These are phyloP conservation scores for Larimichthys crocea DNA, from an alignment of 2,113 vertebrate genomes.

Conservation along the genomic window DNA sequence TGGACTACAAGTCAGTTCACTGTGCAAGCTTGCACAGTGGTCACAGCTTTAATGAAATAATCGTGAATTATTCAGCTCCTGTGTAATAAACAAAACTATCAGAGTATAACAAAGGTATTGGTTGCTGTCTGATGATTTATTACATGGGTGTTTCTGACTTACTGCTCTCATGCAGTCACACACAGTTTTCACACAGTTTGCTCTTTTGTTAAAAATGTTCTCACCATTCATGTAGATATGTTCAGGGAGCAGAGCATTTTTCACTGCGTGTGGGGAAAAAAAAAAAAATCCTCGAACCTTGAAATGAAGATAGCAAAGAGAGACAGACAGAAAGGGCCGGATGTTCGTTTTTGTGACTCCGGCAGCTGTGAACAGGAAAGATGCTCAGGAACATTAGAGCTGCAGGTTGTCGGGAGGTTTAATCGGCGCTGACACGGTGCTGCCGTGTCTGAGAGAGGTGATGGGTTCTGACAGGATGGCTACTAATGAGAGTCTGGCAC, in stretches of 20 bases:
- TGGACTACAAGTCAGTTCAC: background rate
- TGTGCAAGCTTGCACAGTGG: too few species aligned
- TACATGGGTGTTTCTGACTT: background rate
- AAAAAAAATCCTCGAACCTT: background rate
- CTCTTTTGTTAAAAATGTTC: background rate
- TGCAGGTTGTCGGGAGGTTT: slow-evolving; percentile 63
- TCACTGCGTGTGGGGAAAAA: background rate
- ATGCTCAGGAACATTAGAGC: slow-evolving; percentile 62
- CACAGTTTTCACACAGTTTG: too few species aligned
- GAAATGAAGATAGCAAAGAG: slow-evolving; percentile 26
- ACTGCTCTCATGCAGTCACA: background rate
- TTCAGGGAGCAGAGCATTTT: background rate
- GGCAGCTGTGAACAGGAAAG: slow-evolving; percentile 51
- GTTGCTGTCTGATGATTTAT: background rate
- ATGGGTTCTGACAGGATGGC: slow-evolving; percentile 74
- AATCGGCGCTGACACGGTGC: slow-evolving; percentile 68
- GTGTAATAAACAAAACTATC: background rate
- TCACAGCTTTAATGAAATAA: background rate
- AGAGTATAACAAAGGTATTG: background rate
- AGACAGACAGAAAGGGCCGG: slow-evolving; percentile 3
- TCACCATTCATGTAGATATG: background rate
- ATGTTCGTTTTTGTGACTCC: slow-evolving; percentile 37
- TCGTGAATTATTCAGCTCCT: background rate
- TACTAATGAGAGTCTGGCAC: slow-evolving; percentile 77
- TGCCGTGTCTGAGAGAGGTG: slow-evolving; percentile 68